Conservation (phyloP, 2,888 invertebrate species). For the Allolobophora icterica region DNA sequence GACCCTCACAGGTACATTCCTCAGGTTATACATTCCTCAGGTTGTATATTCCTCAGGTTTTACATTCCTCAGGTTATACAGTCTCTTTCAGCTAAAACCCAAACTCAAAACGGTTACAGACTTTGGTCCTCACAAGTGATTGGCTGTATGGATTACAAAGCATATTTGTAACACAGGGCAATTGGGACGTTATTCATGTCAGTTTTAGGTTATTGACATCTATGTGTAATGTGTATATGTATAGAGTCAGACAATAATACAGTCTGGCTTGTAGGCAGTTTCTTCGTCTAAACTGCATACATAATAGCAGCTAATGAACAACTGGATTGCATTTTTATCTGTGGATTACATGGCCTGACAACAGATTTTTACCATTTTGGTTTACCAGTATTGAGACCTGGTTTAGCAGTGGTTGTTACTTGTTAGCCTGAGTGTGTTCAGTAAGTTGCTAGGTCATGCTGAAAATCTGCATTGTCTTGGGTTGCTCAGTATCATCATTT, state of each 20-base stretch:
- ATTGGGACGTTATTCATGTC: neutral
- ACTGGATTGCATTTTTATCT: neutral
- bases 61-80: neutral
- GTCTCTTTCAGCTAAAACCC: neutral
- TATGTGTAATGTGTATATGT: too few species aligned
- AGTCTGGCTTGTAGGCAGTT: neutral
- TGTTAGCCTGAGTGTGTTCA: too few species aligned
- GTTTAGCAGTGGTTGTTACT: too few species aligned
- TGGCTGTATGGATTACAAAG: neutral
- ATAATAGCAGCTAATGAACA: neutral
- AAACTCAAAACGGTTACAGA: neutral
- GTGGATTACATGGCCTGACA: too few species aligned
- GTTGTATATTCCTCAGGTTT: too few species aligned
- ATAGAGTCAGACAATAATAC: too few species aligned
- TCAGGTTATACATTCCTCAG: neutral
- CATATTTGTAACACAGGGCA: neutral
- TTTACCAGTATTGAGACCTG: too few species aligned
- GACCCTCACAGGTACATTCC: neutral
- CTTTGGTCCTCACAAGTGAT: neutral
- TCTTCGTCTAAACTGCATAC: neutral
- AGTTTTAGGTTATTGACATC: neutral
- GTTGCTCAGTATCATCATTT: neutral
- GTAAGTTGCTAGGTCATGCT: too few species aligned
- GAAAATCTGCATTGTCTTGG: too few species aligned
- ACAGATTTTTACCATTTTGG: too few species aligned